Conservation (phyloP, 2,113 vertebrate species). For the Natator depressus region DNA sequence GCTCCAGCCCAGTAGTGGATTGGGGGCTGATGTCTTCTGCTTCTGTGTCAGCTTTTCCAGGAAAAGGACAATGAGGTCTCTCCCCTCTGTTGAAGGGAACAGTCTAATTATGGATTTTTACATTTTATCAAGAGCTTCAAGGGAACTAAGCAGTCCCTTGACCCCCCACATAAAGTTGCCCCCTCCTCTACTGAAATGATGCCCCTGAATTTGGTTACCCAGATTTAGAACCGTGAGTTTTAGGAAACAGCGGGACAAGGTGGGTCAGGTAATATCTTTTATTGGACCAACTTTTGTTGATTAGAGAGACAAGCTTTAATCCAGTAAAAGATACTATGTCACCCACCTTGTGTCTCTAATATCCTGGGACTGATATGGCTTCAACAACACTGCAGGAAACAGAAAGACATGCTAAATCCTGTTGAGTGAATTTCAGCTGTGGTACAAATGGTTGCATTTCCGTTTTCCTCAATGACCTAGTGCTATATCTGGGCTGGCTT, state of each 20-base stretch:
- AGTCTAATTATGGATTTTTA: background rate
- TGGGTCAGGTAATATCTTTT: background rate
- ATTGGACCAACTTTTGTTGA: background rate
- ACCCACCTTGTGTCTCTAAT: background rate
- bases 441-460: background rate
- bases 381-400: background rate
- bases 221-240: background rate
- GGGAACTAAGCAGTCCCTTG: background rate
- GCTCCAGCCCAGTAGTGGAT: background rate
- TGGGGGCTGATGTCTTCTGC: background rate
- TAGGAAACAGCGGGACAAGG: background rate
- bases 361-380: background rate
- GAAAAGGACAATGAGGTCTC: background rate
- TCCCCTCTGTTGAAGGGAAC: background rate
- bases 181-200: background rate
- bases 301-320: background rate
- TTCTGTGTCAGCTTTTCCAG: background rate
- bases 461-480: background rate
- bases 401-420: background rate
- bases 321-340: background rate
- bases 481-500: background rate
- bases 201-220: background rate
- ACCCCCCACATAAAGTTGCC: background rate
- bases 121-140: background rate
- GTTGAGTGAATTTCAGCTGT: background rate